Percentiles rank a stretch among this genome's conserved stretches.
Evolutionary conservation across 1,140 invertebrate species (phyloP).

Genomic region (Pissodes strobi): DNA sequence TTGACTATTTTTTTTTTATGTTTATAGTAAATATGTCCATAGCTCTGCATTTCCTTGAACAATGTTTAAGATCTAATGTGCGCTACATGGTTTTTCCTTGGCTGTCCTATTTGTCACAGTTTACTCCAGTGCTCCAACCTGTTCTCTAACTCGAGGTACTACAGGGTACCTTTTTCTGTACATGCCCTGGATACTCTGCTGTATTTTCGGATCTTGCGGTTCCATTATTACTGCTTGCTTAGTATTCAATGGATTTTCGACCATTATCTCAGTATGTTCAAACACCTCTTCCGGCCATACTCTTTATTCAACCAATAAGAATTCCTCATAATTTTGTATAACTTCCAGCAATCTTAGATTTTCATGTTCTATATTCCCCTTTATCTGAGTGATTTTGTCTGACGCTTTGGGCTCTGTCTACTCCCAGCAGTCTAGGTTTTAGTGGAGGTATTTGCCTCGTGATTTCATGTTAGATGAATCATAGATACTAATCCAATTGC

Average conservation of each 20-base stretch:
- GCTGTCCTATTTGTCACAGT: neutral
- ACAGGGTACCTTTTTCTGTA: slow-evolving; percentile 26
- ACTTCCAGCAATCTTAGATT: too few relatives aligned
- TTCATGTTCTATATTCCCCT: too few relatives aligned
- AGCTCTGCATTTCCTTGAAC: neutral
- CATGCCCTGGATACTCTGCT: slow-evolving; percentile 5
- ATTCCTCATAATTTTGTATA: too few relatives aligned
- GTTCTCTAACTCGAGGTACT: neutral
- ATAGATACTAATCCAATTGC: too few relatives aligned
- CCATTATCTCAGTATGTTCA: slow-evolving; percentile 17
- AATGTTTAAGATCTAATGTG: neutral
- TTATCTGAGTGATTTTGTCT: neutral
- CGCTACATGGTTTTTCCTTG: neutral
- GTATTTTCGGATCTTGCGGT: slow-evolving; percentile 19
- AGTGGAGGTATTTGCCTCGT: too few relatives aligned
- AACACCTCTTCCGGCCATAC: slow-evolving; percentile 4
- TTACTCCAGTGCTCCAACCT: neutral
- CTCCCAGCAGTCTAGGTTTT: too few relatives aligned
- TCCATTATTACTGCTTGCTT: slow-evolving; percentile 17
- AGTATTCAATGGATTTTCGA: slow-evolving; percentile 11
- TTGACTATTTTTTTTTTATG: neutral
- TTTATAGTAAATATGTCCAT: neutral
- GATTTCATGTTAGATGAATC: too few relatives aligned
- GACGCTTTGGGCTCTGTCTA: neutral
- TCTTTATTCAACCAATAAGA: too few relatives aligned